Percentiles rank a stretch among this genome's conserved stretches.
Evolutionary conservation across 2,888 invertebrate species (phyloP).

Genomic region (Trachelus stipa): DNA sequence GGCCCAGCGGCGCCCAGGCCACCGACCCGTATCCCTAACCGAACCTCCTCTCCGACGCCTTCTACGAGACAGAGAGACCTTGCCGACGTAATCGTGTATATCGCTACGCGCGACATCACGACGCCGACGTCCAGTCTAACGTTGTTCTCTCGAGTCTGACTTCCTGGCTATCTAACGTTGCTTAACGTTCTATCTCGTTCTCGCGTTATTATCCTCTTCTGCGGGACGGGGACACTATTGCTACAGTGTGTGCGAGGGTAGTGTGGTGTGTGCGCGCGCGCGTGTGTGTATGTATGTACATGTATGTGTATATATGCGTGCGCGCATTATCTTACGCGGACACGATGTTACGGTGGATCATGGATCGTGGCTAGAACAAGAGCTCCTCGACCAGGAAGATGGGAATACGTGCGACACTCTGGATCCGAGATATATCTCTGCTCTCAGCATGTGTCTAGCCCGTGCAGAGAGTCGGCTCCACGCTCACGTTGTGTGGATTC

Average conservation of each 20-base stretch:
- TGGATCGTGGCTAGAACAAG: constrained; percentile 28
- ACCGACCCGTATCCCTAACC: constrained; percentile 45
- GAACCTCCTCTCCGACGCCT: constrained; percentile 15
- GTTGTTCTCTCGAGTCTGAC: constrained; percentile 3
- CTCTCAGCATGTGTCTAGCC: neutral
- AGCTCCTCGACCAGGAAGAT: neutral
- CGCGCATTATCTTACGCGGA: constrained; percentile 43
- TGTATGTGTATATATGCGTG: constrained; percentile 22
- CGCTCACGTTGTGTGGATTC: neutral
- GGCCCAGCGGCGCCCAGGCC: constrained; percentile 46
- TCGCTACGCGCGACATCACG: constrained; percentile 11
- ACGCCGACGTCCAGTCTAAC: neutral
- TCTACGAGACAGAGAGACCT: neutral
- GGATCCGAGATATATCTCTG: neutral
- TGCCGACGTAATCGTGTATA: neutral
- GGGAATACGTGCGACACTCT: neutral
- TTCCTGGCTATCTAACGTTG: neutral
- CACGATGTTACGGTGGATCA: constrained; percentile 31
- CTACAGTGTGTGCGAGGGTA: constrained; percentile 16
- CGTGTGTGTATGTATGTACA: constrained; percentile 24
- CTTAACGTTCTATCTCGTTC: neutral
- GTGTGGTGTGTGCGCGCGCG: constrained; percentile 15
- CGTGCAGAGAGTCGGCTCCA: neutral
- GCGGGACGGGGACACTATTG: neutral
- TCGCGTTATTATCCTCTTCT: neutral